A percentile compares a stretch with the other conserved stretches of the same genome.
These are phyloP conservation scores for Drymonia ruficornis DNA, from an alignment of 2,888 invertebrate species.

Conservation along the genomic window DNA sequence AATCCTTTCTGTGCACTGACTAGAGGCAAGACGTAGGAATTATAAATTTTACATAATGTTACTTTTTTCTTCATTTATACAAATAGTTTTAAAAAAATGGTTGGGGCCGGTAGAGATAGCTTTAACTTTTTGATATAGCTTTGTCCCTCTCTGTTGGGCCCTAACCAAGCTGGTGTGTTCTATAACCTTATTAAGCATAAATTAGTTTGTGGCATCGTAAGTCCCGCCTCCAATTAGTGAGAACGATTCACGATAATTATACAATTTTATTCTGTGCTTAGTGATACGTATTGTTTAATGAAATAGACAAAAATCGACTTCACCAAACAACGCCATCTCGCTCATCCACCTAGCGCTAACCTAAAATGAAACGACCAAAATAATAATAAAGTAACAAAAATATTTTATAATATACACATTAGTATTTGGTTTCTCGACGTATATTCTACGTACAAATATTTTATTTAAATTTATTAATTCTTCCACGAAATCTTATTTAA, in stretches of 20 bases:
- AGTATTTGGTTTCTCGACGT: constrained; percentile 75
- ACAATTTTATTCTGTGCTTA: constrained; percentile 3
- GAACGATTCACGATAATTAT: background rate
- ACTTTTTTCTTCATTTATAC: too few species aligned
- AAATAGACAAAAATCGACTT: background rate
- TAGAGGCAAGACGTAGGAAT: constrained; percentile 11
- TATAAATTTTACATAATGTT: too few species aligned
- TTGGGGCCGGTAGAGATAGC: too few species aligned
- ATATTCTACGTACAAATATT: constrained; percentile 28
- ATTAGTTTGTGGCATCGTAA: too few species aligned
- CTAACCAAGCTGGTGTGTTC: too few species aligned
- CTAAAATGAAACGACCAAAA: constrained; percentile 51
- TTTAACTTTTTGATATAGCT: too few species aligned
- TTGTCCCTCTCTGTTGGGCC: background rate
- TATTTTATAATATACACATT: constrained; percentile 66
- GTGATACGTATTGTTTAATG: background rate
- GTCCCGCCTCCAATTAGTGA: constrained; percentile 1
- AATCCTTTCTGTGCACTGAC: constrained; percentile 21
- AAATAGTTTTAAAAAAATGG: too few species aligned
- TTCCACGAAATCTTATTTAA: constrained; percentile 14
- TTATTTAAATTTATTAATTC: constrained; percentile 11
- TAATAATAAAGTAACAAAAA: constrained; percentile 43
- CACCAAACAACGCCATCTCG: constrained; percentile 32
- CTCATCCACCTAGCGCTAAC: constrained; percentile 40
- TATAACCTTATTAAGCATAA: too few species aligned